Base-by-base conservation (phyloP, 2,113 vertebrate genomes). In the Eulemur macaco region DNA sequence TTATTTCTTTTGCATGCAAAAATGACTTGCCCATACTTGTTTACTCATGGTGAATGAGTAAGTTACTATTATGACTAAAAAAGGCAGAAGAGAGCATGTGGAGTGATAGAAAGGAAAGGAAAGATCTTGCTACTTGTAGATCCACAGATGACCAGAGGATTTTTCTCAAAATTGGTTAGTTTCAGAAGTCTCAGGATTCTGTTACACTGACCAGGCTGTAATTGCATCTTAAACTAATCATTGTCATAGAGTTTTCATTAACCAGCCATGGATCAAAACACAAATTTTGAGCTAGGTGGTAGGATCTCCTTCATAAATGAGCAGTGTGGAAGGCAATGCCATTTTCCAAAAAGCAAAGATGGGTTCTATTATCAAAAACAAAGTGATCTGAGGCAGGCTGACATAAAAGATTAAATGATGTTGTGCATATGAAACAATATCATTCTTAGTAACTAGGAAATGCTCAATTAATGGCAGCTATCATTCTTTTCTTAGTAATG, bases 1-100 rank as follows among this genome's bases (percentile, higher is more conserved):
- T 95, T 96, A 91, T 96, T 84, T 39, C 5, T 56, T 95, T 68
- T 95, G 34, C 7, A 47, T 91, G 39, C 8, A 64, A 87, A 89
- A 86, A 21, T 92, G 50, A 23, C 21, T 76, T 15, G 13, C 66
- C 37, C 3, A 10, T 21, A 39, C 23, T 82, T 39, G 20, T 52
- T 64, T 82, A 60, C 7, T 68, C 4, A 10, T 60, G 27, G 39
- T 54, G 18, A 81, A 56, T 80, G 25, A 74, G 0, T 29, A 50
- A 29, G n/a, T 52, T 76, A 29, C n/a, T 81, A 34, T 18, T 58
- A n/a, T 42, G 23, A 45, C 13, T 34, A 42, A 34, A 54, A 60
- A n/a, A 52, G 9, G 17, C 34, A 39, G 15, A 34, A 47, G n/a
- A 86, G 6, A 27, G 5, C 10, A 77, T 56, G 13, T n/a, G 42